Evolutionary conservation across 2,797 vertebrate species (phyloP), one percentile per base, ranked within the genome.

Genomic region (Paguma larvata): DNA sequence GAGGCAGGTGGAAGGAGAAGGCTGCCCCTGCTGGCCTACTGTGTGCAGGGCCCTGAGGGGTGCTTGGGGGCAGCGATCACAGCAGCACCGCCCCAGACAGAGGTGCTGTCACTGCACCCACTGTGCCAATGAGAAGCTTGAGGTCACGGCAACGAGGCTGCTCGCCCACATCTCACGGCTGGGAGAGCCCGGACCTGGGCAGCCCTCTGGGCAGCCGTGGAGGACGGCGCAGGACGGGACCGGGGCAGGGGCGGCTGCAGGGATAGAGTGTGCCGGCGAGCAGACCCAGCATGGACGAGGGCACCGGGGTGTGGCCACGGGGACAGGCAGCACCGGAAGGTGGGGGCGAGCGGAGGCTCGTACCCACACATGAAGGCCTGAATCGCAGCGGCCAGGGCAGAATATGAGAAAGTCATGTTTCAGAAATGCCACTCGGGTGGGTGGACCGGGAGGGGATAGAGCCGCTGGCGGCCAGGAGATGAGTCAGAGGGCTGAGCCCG

Each of bases 321-420:
- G 4, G 21, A 30, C 13, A 46, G 2, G 56, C 15, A 73, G n/a
- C 7, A 27, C 48, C 5, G 6, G n/a, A 38, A 38, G 77, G 32
- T 2, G 48, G 8, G 25, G 9, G 8, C 15, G 25, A 23, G n/a
- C 3, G 11, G 18, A 63, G 53, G 25, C 5, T 32, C 13, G 1
- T 3, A 27, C 18, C 0, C 2, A 13, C 51, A 25, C 56, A 23
- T 6, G 7, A 15, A 48, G 53, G n/a, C 19, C 51, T 6, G 14
- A n/a, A 12, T 3, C 0, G 25, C 2, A 19, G 11, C 0, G 2
- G 19, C 48, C 62, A 11, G 48, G 5, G 83, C 38, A 56, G 72
- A 53, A 46, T 46, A 9, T 0, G 25, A 30, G 15, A 53, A n/a
- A 48, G 48, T 10, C 59, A 4, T 27, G 19, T 56, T 67, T 85